Conservation (phyloP, 2,888 invertebrate genomes). For the Notodonta ziczac region DNA sequence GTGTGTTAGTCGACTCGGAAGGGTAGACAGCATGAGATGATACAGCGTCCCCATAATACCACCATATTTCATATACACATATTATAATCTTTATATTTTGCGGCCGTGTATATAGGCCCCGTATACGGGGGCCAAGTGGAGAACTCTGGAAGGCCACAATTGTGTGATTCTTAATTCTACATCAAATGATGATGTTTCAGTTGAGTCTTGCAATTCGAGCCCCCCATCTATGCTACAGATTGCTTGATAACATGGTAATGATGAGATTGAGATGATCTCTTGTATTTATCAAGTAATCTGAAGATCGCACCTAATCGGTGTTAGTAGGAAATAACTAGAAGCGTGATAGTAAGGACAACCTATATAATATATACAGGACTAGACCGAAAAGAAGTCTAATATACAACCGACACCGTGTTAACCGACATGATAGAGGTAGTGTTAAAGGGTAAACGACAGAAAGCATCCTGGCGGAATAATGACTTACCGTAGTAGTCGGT, state of each 20-base stretch:
- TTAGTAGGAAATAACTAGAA: constrained; percentile 81
- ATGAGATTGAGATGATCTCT: constrained; percentile 20
- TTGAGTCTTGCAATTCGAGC: constrained; percentile 51
- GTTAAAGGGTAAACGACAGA: constrained; percentile 60
- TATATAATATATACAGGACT: constrained; percentile 72
- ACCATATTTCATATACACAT: constrained; percentile 78
- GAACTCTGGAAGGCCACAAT: constrained; percentile 84
- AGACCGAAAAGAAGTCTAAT: constrained; percentile 59
- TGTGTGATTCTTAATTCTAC: constrained; percentile 49
- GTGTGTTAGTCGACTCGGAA: constrained; percentile 78
- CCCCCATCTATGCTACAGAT: constrained; percentile 61
- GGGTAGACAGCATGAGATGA: constrained; percentile 80
- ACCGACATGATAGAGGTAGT: constrained; percentile 58
- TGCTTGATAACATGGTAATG: constrained; percentile 63
- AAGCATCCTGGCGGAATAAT: constrained; percentile 87
- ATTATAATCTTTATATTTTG: constrained; percentile 58
- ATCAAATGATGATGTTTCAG: constrained; percentile 49
- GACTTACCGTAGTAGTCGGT: constrained; percentile 99
- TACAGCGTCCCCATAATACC: constrained; percentile 77
- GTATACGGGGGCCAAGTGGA: constrained; percentile 68
- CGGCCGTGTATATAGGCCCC: constrained; percentile 61
- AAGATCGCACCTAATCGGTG: constrained; percentile 60
- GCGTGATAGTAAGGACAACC: constrained; percentile 71
- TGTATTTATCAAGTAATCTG: constrained; percentile 73
- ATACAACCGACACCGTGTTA: constrained; percentile 78